Evolutionary conservation across 2,797 vertebrate genomes (phyloP).

Genomic region (Crax fasciolata): DNA sequence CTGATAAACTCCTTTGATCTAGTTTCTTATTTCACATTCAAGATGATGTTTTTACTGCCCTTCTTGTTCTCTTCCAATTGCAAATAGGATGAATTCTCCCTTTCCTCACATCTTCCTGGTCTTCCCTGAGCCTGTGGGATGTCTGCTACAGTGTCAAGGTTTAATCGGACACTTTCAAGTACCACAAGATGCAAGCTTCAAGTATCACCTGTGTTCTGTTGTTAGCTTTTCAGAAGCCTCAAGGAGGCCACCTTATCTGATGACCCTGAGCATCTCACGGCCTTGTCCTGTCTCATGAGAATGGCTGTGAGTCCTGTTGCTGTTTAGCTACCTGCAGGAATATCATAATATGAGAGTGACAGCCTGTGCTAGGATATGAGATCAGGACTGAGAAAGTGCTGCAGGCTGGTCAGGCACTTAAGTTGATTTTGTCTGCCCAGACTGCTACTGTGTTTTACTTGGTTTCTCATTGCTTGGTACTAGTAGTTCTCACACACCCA

Average conservation of each 20-base stretch:
- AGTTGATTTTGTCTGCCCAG: not conserved
- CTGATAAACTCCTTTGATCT: not conserved
- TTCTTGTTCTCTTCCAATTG: not conserved
- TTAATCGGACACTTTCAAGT: rapidly evolving
- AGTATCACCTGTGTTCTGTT: not conserved
- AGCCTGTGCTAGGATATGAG: not conserved
- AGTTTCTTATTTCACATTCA: not conserved
- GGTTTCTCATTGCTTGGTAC: not conserved
- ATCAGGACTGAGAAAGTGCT: not conserved
- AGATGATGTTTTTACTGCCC: not conserved
- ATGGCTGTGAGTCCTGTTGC: not conserved
- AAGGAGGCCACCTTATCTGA: not conserved
- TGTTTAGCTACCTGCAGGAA: not conserved
- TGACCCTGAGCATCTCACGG: not conserved
- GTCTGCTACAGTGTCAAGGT: not conserved
- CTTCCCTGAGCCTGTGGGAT: not conserved
- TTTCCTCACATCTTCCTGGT: not conserved
- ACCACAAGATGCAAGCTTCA: too few species aligned
- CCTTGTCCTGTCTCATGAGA: not conserved
- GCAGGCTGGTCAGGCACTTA: not conserved
- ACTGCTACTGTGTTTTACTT: not conserved
- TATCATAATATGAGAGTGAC: not conserved
- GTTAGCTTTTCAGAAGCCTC: not conserved
- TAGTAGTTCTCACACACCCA: not conserved
- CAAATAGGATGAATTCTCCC: not conserved